A percentile compares a stretch with the other conserved stretches of the same genome.
Conservation (phyloP, 2,888 invertebrate species). For the Eupithecia tripunctaria region DNA sequence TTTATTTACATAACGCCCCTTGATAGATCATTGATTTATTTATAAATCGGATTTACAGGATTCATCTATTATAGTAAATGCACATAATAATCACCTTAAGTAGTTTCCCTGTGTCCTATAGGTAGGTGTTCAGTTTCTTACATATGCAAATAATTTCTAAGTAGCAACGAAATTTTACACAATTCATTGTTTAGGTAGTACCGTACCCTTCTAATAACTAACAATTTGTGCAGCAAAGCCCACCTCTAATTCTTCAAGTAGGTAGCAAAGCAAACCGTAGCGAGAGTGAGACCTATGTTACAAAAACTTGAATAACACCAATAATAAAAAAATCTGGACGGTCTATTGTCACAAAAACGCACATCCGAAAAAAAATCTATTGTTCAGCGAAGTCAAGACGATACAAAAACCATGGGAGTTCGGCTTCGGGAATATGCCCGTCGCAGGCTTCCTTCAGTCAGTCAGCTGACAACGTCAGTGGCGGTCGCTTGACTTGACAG, state of each 20-base stretch:
- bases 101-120: constrained; percentile 13
- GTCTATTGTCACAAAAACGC: constrained; percentile 29
- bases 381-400: constrained; percentile 26
- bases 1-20: constrained; percentile 17
- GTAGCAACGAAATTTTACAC: not conserved
- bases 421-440: constrained; percentile 15
- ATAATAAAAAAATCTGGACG: constrained; percentile 30
- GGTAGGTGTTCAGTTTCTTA: constrained; percentile 16
- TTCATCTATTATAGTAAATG: constrained; percentile 12
- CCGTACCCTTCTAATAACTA: not conserved
- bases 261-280: constrained; percentile 27
- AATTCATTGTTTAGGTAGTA: not conserved
- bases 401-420: constrained; percentile 17
- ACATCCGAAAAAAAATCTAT: constrained; percentile 33
- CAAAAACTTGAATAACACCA: constrained; percentile 28
- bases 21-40: constrained; percentile 14
- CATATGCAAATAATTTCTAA: constrained; percentile 21
- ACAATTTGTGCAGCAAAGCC: constrained; percentile 11
- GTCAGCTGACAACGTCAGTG: constrained; percentile 44
- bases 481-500: constrained; percentile 26
- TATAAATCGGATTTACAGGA: constrained; percentile 12
- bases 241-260: constrained; percentile 22
- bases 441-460: constrained; percentile 22
- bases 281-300: constrained; percentile 27
- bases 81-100: not conserved